These are phyloP conservation scores for Heliconius hewitsoni DNA, from an alignment of 1,140 invertebrate species.

Conservation along the genomic window DNA sequence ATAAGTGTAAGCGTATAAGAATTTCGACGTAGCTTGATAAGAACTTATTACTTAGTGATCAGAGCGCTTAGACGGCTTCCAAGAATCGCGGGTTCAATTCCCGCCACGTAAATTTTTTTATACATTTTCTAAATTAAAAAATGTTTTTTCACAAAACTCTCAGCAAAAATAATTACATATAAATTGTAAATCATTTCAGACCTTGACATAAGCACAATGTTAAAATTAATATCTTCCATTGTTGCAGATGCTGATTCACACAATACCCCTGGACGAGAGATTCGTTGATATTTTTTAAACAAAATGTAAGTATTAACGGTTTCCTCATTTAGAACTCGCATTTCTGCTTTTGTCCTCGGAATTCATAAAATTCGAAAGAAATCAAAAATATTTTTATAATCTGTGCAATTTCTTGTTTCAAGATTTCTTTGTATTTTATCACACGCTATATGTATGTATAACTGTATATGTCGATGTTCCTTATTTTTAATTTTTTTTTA, in stretches of 20 bases:
- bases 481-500: background rate
- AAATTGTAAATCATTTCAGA: background rate
- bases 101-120: too few species aligned
- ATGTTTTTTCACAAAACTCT: background rate
- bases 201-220: background rate
- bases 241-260: constrained; percentile 68
- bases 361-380: constrained; percentile 21
- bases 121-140: too few species aligned
- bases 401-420: background rate
- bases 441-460: constrained; percentile 8
- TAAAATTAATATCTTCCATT: constrained; percentile 39
- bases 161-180: too few species aligned
- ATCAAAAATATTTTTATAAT: constrained; percentile 11
- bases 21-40: too few species aligned
- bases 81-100: too few species aligned
- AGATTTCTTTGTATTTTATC: constrained; percentile 17
- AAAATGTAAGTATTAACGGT: constrained; percentile 62
- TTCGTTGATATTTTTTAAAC: constrained; percentile 59
- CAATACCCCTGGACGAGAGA: constrained; percentile 55
- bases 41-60: too few species aligned
- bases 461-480: constrained; percentile 1
- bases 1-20: too few species aligned
- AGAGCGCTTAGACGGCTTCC: too few species aligned
- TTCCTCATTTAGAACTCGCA: constrained; percentile 20
- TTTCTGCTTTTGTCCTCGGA: constrained; percentile 20